A percentile compares a stretch with the other conserved stretches of the same genome.
Evolutionary conservation across 2,113 vertebrate species (phyloP).

Genomic region (Xiphophorus couchianus): DNA sequence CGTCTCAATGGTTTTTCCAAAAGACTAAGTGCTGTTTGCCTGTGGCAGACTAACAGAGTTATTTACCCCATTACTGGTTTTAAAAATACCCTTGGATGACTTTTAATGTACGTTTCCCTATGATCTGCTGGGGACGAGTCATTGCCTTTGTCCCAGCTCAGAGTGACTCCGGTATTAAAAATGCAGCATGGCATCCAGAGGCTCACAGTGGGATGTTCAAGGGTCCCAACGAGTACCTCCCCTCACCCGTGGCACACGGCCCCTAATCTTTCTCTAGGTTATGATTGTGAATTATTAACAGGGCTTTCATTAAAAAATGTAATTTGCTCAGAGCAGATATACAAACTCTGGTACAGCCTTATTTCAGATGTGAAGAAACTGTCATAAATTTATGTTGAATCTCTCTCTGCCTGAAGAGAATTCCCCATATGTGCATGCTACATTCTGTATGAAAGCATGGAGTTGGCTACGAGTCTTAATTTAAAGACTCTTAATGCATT

Average conservation of each 20-base stretch:
- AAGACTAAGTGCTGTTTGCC: constrained; percentile 12
- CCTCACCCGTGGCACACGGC: constrained; percentile 39
- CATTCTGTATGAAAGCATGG: constrained; percentile 34
- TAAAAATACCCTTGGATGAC: constrained; percentile 36
- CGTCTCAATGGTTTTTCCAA: constrained; percentile 25
- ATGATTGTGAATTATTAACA: constrained; percentile 59
- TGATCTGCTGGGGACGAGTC: constrained; percentile 14
- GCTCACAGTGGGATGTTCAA: constrained; percentile 54
- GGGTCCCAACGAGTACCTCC: constrained; percentile 51
- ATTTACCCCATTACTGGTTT: constrained; percentile 10
- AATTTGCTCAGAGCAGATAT: constrained; percentile 48
- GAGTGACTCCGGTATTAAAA: constrained; percentile 56
- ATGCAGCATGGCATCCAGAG: constrained; percentile 59
- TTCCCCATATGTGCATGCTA: constrained; percentile 58
- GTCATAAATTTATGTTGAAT: constrained; percentile 45
- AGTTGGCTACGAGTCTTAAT: constrained; percentile 41
- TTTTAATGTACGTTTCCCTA: constrained; percentile 39
- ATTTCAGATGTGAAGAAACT: constrained; percentile 34
- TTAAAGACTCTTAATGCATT: constrained; percentile 8
- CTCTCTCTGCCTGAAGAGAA: constrained; percentile 46
- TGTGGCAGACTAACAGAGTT: constrained; percentile 15
- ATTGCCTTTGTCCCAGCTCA: constrained; percentile 22
- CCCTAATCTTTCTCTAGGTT: constrained; percentile 53
- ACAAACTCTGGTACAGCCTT: constrained; percentile 36
- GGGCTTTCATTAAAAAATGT: constrained; percentile 54